Base-by-base conservation (phyloP, 2,797 vertebrate species). In the Sebastes matsubarae region DNA sequence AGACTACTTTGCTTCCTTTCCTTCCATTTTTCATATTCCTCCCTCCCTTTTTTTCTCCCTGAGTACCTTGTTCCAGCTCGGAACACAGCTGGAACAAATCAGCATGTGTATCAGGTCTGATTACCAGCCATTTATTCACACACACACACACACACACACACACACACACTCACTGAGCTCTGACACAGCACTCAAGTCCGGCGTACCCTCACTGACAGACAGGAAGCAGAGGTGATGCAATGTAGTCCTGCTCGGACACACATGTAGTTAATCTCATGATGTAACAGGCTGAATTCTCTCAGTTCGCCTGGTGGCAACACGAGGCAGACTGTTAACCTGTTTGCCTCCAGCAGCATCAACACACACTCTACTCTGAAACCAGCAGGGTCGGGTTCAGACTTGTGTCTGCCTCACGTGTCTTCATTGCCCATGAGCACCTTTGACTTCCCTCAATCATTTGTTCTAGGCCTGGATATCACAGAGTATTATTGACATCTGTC, bases 21-120 rank as follows among this genome's bases (percentile, higher is more conserved):
- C 61, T 72, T 10, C 27, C 55, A 18, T 60, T 75, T 60, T 42
- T 73, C 27, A 64, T 32, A 29, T 25, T 38, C 12, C 55, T 52
- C 4, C 34, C 75, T 8, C 38, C n/a, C 36, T 10, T 29, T 36
- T 46, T 6, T 58, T 24, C 57, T 11, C 60, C 59, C 14, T 8
- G 25, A 58, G 68, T 38, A 67, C 61, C 58, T 81, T 72, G 34
- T 66, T 83, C 29, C 50, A 67, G 60, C 38, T 61, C 2, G 20
- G 38, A 77, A 16, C 83, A 88, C 88, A 92, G 87, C 86, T 89
- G 87, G 85, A 91, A 88, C 54, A 81, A 68, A 87, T 93, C 85
- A 85, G 57, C 63, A 55, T 66, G 59, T 73, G 34, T 69, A 78
- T 69, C 22, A 30, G 24, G 52, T 29, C 36, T 30, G 38, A 73